Percentiles rank a stretch among this genome's conserved stretches.
Evolutionary conservation across 2,113 vertebrate genomes (phyloP).

Genomic region (Rhea americana): DNA sequence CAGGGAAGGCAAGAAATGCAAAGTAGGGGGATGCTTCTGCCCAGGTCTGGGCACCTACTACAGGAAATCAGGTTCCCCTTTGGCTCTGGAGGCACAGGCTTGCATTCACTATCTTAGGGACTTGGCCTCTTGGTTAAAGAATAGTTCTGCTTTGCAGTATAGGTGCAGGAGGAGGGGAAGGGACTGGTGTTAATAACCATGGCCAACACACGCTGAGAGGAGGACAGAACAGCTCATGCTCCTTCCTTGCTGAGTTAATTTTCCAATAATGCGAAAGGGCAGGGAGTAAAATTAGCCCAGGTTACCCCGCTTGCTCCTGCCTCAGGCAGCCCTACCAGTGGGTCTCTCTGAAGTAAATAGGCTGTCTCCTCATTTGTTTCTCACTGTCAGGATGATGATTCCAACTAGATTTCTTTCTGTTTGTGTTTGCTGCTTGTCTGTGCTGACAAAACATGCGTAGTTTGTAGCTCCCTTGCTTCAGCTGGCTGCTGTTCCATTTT

Average conservation of each 20-base stretch:
- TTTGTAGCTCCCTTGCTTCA: conserved; percentile 51
- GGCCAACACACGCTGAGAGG: background rate
- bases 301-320: background rate
- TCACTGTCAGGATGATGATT: conserved; percentile 21
- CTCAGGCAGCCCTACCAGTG: background rate
- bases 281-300: background rate
- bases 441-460: conserved; percentile 61
- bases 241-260: background rate
- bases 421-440: conserved; percentile 61
- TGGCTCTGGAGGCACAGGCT: background rate
- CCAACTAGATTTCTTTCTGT: conserved; percentile 42
- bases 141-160: background rate
- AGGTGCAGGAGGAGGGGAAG: background rate
- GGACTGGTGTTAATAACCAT: background rate
- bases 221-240: background rate
- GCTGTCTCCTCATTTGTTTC: conserved; percentile 53
- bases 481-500: conserved; percentile 51
- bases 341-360: background rate
- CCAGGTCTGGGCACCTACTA: rapidly evolving
- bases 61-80: rapidly evolving
- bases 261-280: background rate
- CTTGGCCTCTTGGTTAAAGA: background rate
- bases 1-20: background rate
- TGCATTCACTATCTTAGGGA: background rate
- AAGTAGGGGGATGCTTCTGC: background rate